phyloP scores from a whole-genome alignment of 2,113 vertebrate genomes.

The Muntiacus reevesi region DNA sequence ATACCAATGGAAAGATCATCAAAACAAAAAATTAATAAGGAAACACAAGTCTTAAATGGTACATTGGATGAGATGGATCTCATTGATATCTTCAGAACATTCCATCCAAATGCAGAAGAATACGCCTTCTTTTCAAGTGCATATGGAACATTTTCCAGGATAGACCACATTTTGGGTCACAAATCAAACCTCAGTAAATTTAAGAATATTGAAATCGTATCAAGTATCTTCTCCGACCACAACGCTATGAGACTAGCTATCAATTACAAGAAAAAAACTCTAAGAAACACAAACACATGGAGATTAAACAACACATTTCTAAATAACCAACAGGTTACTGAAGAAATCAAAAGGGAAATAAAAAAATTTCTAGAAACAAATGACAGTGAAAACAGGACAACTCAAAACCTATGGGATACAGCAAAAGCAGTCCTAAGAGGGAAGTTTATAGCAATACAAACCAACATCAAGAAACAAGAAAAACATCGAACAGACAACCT shows the following conservation, averaged over 20 bases:
- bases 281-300: not conserved
- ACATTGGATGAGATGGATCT: not conserved
- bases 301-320: not conserved
- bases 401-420: not conserved
- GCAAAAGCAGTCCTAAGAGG: not conserved
- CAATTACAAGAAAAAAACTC: not conserved
- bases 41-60: not conserved
- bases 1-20: not conserved
- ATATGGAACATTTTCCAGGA: not conserved
- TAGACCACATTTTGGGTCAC: not conserved
- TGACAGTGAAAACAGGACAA: not conserved
- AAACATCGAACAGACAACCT: not conserved
- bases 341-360: not conserved
- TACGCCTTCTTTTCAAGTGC: not conserved
- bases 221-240: rapidly evolving
- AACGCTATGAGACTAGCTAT: not conserved
- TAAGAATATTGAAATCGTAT: not conserved
- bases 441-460: not conserved
- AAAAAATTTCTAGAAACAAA: not conserved
- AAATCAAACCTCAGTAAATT: not conserved
- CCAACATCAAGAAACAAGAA: not conserved
- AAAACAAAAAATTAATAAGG: not conserved
- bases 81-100: not conserved
- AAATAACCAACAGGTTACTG: not conserved
- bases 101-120: not conserved